A percentile compares a stretch with the other conserved stretches of the same genome.
phyloP scores from a whole-genome alignment of 1,140 invertebrate genomes.

The Odontomachus brunneus region DNA sequence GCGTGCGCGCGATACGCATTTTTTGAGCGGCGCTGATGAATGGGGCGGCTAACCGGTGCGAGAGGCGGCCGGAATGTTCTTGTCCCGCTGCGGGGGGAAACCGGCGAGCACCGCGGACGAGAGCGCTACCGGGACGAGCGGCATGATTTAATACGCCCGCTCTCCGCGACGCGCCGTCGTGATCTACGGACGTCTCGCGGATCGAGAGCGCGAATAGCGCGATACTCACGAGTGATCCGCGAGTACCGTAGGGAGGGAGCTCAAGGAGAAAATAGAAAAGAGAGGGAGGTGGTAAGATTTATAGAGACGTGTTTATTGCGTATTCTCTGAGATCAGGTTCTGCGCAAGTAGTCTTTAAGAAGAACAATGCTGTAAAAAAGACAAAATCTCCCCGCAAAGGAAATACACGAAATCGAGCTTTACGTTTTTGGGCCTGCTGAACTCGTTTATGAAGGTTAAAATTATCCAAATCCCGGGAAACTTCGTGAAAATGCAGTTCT shows the following conservation, averaged over 20 bases:
- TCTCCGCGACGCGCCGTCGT: conserved; percentile 54
- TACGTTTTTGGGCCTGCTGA: too few species aligned
- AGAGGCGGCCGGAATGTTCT: conserved; percentile 58
- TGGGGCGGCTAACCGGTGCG: conserved; percentile 55
- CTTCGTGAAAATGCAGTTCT: too few species aligned
- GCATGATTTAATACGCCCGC: conserved; percentile 65
- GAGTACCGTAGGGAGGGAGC: neutral
- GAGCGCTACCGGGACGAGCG: conserved; percentile 52
- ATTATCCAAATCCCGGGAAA: too few species aligned
- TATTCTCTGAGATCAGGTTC: too few species aligned
- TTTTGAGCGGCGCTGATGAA: conserved; percentile 67
- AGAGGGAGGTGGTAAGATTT: neutral
- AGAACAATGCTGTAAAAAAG: too few species aligned
- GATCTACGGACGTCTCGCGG: conserved; percentile 50
- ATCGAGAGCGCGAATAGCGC: conserved; percentile 26
- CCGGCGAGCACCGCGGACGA: conserved; percentile 52
- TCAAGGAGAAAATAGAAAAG: neutral
- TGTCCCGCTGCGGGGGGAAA: conserved; percentile 58
- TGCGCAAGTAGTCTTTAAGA: too few species aligned
- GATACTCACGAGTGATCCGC: neutral
- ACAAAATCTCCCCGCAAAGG: too few species aligned
- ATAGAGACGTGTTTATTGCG: conserved; percentile 2
- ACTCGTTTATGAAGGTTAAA: too few species aligned
- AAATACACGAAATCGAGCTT: too few species aligned
- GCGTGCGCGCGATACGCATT: conserved; percentile 66